A percentile compares a stretch with the other conserved stretches of the same genome.
These are phyloP conservation scores for Eupithecia vulgata DNA, from an alignment of 2,888 invertebrate genomes.

Conservation along the genomic window DNA sequence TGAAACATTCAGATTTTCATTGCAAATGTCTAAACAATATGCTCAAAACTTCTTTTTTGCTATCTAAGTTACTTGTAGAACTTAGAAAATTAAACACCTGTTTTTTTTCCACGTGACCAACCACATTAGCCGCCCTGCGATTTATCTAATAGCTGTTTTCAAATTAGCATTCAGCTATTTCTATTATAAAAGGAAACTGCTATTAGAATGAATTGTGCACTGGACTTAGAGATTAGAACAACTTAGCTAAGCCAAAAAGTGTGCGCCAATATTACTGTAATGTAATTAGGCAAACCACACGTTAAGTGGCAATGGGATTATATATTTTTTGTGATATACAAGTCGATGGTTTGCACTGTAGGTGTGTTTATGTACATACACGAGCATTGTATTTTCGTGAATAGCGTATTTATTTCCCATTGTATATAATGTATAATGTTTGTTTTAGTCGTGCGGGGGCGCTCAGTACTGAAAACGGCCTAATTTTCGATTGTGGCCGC, in stretches of 20 bases:
- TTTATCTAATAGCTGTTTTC: constrained; percentile 7
- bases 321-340: constrained; percentile 67
- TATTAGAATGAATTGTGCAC: constrained; percentile 4
- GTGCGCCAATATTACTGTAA: constrained; percentile 67
- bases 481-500: constrained; percentile 49
- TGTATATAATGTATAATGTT: constrained; percentile 81
- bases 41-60: too few species aligned
- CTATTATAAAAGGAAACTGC: not conserved
- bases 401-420: constrained; percentile 78
- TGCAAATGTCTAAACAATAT: too few species aligned
- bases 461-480: constrained; percentile 55
- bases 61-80: too few species aligned
- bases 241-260: constrained; percentile 78
- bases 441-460: constrained; percentile 50
- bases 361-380: constrained; percentile 74
- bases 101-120: too few species aligned
- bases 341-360: constrained; percentile 52
- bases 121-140: not conserved
- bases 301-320: constrained; percentile 61
- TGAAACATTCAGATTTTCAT: too few species aligned
- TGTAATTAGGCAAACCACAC: constrained; percentile 50
- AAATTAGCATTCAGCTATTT: not conserved
- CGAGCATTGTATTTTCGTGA: constrained; percentile 71
- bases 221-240: constrained; percentile 49
- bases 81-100: too few species aligned